phyloP scores from a whole-genome alignment of 2,797 vertebrate genomes.

The Macroramphosus scolopax region DNA sequence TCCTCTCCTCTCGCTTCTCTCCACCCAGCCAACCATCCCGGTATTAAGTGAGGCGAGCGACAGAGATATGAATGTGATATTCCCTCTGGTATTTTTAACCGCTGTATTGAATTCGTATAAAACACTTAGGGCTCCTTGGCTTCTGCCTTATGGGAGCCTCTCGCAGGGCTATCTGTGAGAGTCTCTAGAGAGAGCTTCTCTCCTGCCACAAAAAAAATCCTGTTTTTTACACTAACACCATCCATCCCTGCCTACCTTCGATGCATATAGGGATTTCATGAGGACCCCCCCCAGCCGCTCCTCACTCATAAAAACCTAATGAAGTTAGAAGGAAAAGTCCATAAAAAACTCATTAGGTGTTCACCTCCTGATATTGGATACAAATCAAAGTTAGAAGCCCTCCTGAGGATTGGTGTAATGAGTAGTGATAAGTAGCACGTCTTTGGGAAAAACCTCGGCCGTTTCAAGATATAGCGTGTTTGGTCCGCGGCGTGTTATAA shows the following conservation, averaged over 20 bases:
- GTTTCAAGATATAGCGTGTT: slow-evolving; percentile 41
- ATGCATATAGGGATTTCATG: slow-evolving; percentile 57
- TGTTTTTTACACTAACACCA: slow-evolving; percentile 64
- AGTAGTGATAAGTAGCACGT: slow-evolving; percentile 54
- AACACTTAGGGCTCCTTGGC: slow-evolving; percentile 79
- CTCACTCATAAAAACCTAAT: slow-evolving; percentile 81
- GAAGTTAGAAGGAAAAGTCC: slow-evolving; percentile 74
- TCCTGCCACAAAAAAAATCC: slow-evolving; percentile 61
- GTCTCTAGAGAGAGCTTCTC: slow-evolving; percentile 76
- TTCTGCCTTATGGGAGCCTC: slow-evolving; percentile 73
- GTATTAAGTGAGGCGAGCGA: slow-evolving; percentile 78
- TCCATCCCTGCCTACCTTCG: slow-evolving; percentile 50
- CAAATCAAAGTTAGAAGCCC: slow-evolving; percentile 71
- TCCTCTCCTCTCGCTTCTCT: slow-evolving; percentile 62
- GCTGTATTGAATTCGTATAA: slow-evolving; percentile 81
- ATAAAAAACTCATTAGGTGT: slow-evolving; percentile 77
- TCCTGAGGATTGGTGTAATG: slow-evolving; percentile 69
- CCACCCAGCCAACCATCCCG: slow-evolving; percentile 67
- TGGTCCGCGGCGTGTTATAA: slow-evolving; percentile 31
- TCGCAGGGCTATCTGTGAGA: slow-evolving; percentile 65
- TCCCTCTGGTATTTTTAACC: slow-evolving; percentile 85
- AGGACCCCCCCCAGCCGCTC: slow-evolving; percentile 19
- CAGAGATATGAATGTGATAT: slow-evolving; percentile 81
- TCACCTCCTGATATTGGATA: slow-evolving; percentile 69
- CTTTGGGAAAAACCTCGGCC: slow-evolving; percentile 32